phyloP scores from a whole-genome alignment of 2,113 vertebrate genomes.

The Rhea pennata region DNA sequence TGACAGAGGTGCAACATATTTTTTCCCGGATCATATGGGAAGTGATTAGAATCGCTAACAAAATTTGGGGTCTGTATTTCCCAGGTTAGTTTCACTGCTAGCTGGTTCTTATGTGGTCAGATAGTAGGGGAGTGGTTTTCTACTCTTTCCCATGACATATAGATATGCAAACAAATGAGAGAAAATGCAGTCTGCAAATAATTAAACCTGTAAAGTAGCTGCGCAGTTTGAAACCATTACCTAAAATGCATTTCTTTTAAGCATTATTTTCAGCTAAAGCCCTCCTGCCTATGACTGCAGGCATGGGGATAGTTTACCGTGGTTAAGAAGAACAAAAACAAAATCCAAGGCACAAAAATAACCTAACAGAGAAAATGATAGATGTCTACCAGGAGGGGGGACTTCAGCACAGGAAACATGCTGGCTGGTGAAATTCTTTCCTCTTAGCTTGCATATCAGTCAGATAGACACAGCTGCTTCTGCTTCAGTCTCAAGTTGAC shows the following conservation, averaged over 20 bases:
- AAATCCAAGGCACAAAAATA: slow-evolving; percentile 19
- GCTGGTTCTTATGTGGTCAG: not conserved
- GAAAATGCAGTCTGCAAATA: not conserved
- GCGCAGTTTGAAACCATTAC: slow-evolving; percentile 4
- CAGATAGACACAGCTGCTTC: not conserved
- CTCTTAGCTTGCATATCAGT: slow-evolving; percentile 29
- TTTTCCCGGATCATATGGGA: not conserved
- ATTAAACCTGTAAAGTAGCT: slow-evolving; percentile 21
- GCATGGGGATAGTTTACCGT: not conserved
- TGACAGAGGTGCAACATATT: not conserved
- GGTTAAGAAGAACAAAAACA: not conserved
- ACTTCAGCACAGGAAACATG: slow-evolving; percentile 27
- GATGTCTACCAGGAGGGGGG: slow-evolving; percentile 10
- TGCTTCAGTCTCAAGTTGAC: slow-evolving; percentile 14
- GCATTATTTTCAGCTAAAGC: not conserved
- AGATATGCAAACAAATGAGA: not conserved
- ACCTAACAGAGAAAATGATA: not conserved
- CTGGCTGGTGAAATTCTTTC: slow-evolving; percentile 28
- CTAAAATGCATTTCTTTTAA: not conserved
- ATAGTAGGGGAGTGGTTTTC: not conserved
- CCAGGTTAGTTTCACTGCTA: not conserved
- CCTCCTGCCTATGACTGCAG: not conserved
- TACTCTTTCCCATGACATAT: not conserved
- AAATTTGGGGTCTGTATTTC: not conserved
- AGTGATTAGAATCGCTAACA: not conserved